Evolutionary conservation across 2,113 vertebrate genomes (phyloP), one percentile per base, ranked within the genome.

Genomic region (Calidris pygmaea): DNA sequence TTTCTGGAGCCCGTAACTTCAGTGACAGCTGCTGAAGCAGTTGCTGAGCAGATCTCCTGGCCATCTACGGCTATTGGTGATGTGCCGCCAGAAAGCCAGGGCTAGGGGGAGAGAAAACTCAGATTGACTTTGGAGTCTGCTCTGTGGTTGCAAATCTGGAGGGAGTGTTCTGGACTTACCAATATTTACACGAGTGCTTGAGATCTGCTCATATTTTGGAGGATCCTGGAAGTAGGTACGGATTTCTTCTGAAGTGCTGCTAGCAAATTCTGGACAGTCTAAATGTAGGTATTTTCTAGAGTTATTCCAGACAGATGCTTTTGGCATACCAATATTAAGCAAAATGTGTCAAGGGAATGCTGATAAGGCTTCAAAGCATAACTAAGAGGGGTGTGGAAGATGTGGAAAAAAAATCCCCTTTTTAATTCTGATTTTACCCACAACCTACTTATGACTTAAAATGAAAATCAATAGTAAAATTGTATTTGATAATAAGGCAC

Each of bases 141-240:
- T n/a, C 7, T 21, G 2, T 3, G 19, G 7, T 41, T 6, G 1
- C 34, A 71, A 27, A 63, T 43, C 53, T 74, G 29, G 41, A 89
- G 43, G 8, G 6, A n/a, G 16, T 35, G 34, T 78, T 41, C 48
- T 48, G 43, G 27, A 17, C 3, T 68, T 53, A 15, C 6, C 10
- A 3, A 15, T 37, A 47, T 34, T 67, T 59, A 72, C 9, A 14
- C 0, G 1, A 74, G 39, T 0, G 1, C 37, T 71, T 77, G 41
- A 80, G 52, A 59, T 59, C 27, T 90, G 32, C 23, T 67, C 3
- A 3, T 48, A 50, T 63, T 47, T 20, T n/a, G 14, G 35, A 12
- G 14, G 10, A 79, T 71, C 11, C 15, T 92, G 50, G 55, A 82
- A 67, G 24, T 3, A 77, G 27, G 8, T 17, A 8, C 0, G 1